These are phyloP conservation scores for Drymodes brunneopygia DNA, from an alignment of 2,113 vertebrate species.

Conservation along the genomic window DNA sequence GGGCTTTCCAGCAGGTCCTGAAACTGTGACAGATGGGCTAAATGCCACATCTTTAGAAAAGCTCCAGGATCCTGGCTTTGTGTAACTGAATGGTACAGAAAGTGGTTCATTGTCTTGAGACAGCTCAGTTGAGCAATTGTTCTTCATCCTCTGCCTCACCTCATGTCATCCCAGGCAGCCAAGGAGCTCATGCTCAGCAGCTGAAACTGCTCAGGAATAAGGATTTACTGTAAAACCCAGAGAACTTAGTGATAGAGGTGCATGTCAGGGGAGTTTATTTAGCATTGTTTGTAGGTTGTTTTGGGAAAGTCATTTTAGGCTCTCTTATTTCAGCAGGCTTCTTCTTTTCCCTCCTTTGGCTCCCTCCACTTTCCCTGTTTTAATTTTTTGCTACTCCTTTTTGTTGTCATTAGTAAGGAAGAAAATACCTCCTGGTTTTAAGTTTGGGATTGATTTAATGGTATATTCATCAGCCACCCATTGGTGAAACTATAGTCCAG, in stretches of 20 bases:
- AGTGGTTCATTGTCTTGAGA: background rate
- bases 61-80: background rate
- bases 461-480: background rate
- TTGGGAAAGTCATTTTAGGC: background rate
- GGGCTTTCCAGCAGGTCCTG: background rate
- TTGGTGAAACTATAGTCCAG: background rate
- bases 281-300: background rate
- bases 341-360: background rate
- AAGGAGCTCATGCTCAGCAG: background rate
- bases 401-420: background rate
- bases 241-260: background rate
- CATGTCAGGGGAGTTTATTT: background rate
- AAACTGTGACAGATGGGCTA: background rate
- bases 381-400: background rate
- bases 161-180: background rate
- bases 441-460: background rate
- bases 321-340: background rate
- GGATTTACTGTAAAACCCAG: background rate
- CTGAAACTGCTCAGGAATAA: background rate
- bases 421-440: background rate
- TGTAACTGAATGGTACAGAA: background rate
- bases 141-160: background rate
- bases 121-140: background rate
- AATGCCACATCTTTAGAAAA: background rate
- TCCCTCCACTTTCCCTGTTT: background rate